These are phyloP conservation scores for Conistra vaccinii DNA, from an alignment of 2,888 invertebrate species.

Conservation along the genomic window DNA sequence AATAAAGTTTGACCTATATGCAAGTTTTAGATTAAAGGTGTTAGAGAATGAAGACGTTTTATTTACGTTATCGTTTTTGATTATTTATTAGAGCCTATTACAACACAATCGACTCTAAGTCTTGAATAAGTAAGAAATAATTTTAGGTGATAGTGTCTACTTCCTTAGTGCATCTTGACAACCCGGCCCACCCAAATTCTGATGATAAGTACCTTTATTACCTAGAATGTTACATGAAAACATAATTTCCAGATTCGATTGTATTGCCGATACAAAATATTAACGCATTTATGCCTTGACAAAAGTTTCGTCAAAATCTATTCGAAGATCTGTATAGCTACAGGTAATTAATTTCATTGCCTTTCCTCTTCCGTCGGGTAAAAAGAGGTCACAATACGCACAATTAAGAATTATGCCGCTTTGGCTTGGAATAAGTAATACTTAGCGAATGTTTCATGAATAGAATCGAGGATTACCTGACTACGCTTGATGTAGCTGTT, in stretches of 20 bases:
- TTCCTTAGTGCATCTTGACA: not conserved
- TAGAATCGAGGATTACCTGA: slow-evolving; percentile 10
- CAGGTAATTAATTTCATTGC: not conserved
- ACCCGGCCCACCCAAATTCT: not conserved
- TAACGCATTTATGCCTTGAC: not conserved
- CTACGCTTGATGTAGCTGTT: slow-evolving; percentile 29
- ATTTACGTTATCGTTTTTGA: not conserved
- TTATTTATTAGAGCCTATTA: not conserved
- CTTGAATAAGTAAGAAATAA: not conserved
- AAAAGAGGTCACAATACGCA: not conserved
- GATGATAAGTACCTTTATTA: not conserved
- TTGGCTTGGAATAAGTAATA: not conserved
- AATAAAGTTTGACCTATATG: slow-evolving; percentile 15
- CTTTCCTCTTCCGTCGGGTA: not conserved
- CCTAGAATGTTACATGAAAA: not conserved
- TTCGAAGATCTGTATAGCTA: not conserved
- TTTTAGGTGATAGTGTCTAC: not conserved
- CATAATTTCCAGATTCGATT: not conserved
- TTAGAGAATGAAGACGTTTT: not conserved
- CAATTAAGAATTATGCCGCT: not conserved
- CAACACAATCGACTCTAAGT: not conserved
- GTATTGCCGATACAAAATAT: not conserved
- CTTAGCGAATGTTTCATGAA: not conserved
- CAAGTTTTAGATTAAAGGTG: slow-evolving; percentile 6
- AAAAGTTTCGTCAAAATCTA: not conserved